Conservation (phyloP, 2,113 vertebrate genomes). For the Sitta europaea region DNA sequence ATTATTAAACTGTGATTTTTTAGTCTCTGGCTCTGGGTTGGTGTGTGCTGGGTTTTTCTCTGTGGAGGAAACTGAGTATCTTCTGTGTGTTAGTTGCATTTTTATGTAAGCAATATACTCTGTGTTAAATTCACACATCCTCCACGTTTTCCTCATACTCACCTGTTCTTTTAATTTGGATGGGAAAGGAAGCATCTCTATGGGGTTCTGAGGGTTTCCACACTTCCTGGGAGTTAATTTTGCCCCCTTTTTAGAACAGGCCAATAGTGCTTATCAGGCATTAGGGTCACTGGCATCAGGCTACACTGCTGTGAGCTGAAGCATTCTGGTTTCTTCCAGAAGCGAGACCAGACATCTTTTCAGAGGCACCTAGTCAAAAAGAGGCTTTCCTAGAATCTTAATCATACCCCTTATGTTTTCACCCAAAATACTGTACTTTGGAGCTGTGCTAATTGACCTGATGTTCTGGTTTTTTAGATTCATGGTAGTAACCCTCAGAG, state of each 20-base stretch:
- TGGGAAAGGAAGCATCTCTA: not conserved
- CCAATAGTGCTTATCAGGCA: not conserved
- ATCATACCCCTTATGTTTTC: constrained; percentile 25
- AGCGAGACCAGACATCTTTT: not conserved
- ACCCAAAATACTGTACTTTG: constrained; percentile 25
- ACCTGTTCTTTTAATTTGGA: not conserved
- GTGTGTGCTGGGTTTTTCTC: not conserved
- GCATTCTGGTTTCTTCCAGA: not conserved
- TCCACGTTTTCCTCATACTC: not conserved
- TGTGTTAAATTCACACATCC: not conserved
- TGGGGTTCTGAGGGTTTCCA: not conserved
- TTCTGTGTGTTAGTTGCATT: not conserved
- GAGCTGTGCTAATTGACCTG: constrained; percentile 60
- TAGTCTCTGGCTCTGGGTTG: not conserved
- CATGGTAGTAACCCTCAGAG: constrained; percentile 27
- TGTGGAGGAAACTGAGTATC: not conserved
- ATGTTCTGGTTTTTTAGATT: constrained; percentile 56
- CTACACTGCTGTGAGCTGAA: not conserved
- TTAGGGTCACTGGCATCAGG: not conserved
- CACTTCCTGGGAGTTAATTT: not conserved
- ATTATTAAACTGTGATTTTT: not conserved
- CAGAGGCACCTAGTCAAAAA: not conserved
- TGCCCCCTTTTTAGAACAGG: not conserved
- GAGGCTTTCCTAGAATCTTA: constrained; percentile 37
- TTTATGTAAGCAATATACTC: not conserved